Percentiles rank a stretch among this genome's conserved stretches.
Conservation (phyloP, 2,888 invertebrate species). For the Drosophila lutescens region DNA sequence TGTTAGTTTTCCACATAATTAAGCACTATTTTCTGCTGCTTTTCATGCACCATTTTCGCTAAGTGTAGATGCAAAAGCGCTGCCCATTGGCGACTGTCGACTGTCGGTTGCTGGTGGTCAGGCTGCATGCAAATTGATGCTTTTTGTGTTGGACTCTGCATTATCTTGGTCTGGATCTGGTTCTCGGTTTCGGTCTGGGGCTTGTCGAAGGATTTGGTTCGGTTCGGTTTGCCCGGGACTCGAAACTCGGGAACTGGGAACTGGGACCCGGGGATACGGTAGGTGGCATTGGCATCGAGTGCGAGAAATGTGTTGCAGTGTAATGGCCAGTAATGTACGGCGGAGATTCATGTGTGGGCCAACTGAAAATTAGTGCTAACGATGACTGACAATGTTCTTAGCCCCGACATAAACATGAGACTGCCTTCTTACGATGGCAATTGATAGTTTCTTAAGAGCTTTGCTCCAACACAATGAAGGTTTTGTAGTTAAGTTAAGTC, state of each 20-base stretch:
- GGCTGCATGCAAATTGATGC: conserved; percentile 66
- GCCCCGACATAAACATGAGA: conserved; percentile 1
- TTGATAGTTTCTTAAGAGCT: not conserved
- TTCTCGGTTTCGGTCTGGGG: conserved; percentile 29
- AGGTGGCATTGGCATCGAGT: not conserved
- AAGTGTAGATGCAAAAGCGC: conserved; percentile 22
- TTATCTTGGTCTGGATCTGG: conserved; percentile 53
- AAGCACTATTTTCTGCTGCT: too few species aligned
- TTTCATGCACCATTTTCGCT: not conserved
- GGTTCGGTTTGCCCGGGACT: not conserved
- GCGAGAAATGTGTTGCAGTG: conserved; percentile 12
- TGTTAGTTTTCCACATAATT: not conserved
- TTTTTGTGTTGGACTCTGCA: conserved; percentile 58
- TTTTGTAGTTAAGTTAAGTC: not conserved
- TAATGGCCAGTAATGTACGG: conserved; percentile 18
- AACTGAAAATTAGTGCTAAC: conserved; percentile 11
- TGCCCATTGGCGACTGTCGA: conserved; percentile 13
- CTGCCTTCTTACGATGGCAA: not conserved
- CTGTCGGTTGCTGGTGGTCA: conserved; percentile 32
- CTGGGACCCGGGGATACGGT: too few species aligned
- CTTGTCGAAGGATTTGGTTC: conserved; percentile 27
- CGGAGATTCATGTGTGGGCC: conserved; percentile 2
- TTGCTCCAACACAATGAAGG: not conserved
- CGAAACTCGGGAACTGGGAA: not conserved
- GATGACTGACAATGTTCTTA: conserved; percentile 17